Percentiles rank a stretch among this genome's conserved stretches.
phyloP scores from a whole-genome alignment of 2,888 invertebrate species.

The Epinotia ramella region DNA sequence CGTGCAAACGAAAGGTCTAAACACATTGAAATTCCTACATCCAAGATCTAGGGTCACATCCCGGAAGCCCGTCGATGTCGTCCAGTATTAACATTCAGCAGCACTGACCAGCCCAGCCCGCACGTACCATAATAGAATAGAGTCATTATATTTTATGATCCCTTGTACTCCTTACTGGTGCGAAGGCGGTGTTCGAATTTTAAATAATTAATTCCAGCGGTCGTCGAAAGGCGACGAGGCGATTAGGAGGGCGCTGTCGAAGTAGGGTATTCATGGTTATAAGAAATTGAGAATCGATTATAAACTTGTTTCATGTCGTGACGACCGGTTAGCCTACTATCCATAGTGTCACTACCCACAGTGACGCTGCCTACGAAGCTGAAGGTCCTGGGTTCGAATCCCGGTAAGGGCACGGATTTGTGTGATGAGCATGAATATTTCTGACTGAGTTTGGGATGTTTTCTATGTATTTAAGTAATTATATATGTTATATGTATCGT shows the following conservation, averaged over 20 bases:
- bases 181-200: constrained; percentile 76
- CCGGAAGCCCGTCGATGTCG: constrained; percentile 79
- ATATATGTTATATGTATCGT: no score
- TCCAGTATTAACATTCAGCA: constrained; percentile 79
- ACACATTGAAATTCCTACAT: constrained; percentile 18
- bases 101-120: constrained; percentile 79
- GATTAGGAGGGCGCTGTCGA: not conserved
- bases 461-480: no score
- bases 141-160: constrained; percentile 83
- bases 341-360: no score
- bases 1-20: not conserved
- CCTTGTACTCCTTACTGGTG: constrained; percentile 82
- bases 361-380: no score
- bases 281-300: no score
- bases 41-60: constrained; percentile 68
- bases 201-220: constrained; percentile 55
- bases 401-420: no score
- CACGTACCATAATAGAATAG: constrained; percentile 84
- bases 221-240: constrained; percentile 30
- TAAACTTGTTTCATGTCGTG: no score
- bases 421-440: no score
- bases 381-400: no score
- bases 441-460: no score
- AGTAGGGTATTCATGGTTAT: not conserved
- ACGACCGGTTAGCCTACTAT: no score